Evolutionary conservation across 2,113 vertebrate species (phyloP), one percentile per base, ranked within the genome.

Genomic region (Pampusana beccarii): DNA sequence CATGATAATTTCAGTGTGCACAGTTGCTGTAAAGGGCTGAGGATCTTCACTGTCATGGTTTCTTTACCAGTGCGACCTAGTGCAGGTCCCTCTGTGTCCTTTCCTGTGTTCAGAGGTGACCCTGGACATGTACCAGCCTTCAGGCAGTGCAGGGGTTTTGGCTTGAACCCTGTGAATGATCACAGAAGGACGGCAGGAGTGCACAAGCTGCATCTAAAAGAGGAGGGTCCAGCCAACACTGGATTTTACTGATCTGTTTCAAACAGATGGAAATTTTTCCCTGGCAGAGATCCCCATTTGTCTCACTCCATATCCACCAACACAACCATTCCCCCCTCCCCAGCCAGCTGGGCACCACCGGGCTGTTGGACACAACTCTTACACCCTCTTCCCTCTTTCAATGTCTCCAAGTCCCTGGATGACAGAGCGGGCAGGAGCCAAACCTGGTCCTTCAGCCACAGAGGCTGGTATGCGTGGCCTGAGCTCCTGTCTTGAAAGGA

Each of bases 11-110:
- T 34, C 50, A 15, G 36, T 5, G 16, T 40, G 40, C 54, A 44
- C 23, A 28, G 16, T 16, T 31, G 66, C 0, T 0, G 10, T 23
- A 31, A 34, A n/a, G 51, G 21, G 16, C 3, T 69, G 21, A 1
- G 13, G 10, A 14, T 66, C 24, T 70, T 86, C 28, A 11, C 31
- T 70, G 12, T n/a, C 26, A 42, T 60, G 10, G 9, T 48, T 85
- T 84, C 29, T 87, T 57, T 29, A 50, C 3, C 31, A 53, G 4
- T 38, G 19, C 57, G 26, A 78, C 25, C 60, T 21, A 40, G 6
- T 18, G 9, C 15, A 38, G 61, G 16, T 46, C 7, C 88, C 21
- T 69, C 34, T 2, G 0, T 33, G 24, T 50, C 13, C 20, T 40
- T 83, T 61, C 31, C 54, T 15, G 16, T 13, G 17, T 24, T 20